A percentile compares a stretch with the other conserved stretches of the same genome.
phyloP scores from a whole-genome alignment of 1,140 invertebrate genomes.

The Macrosteles quadrilineatus region DNA sequence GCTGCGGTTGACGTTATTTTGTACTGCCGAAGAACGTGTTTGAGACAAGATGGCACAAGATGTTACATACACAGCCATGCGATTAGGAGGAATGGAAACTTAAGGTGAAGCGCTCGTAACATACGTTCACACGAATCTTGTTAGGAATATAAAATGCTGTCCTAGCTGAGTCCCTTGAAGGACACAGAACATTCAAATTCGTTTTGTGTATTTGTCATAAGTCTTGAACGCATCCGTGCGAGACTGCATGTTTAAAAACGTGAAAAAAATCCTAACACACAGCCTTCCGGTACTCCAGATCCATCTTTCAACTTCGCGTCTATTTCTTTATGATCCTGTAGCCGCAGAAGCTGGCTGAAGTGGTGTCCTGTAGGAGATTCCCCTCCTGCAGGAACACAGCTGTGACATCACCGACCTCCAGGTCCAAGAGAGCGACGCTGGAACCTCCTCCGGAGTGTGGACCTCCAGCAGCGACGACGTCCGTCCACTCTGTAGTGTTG shows the following conservation, averaged over 20 bases:
- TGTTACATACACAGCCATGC: constrained; percentile 3
- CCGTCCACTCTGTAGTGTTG: constrained; percentile 49
- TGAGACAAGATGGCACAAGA: constrained; percentile 12
- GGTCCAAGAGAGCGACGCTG: constrained; percentile 50
- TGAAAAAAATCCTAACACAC: no score
- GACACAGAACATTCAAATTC: no score
- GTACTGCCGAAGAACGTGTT: background rate
- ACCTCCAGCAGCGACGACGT: constrained; percentile 46
- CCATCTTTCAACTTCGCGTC: constrained; percentile 19
- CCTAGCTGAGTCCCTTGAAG: no score
- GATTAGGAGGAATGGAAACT: background rate
- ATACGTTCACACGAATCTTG: no score
- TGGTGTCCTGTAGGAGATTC: constrained; percentile 44
- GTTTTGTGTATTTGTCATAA: no score
- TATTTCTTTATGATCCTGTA: constrained; percentile 52
- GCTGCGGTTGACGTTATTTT: constrained; percentile 2
- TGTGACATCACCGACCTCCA: constrained; percentile 51
- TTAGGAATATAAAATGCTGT: no score
- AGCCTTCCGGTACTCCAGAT: no score
- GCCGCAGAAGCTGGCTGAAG: constrained; percentile 50
- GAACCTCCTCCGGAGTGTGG: constrained; percentile 46
- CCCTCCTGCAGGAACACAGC: constrained; percentile 51
- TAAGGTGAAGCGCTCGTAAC: no score
- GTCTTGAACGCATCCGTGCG: no score
- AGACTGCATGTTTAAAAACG: no score